A percentile compares a stretch with the other conserved stretches of the same genome.
phyloP scores from a whole-genome alignment of 2,113 vertebrate species.

The Pseudois nayaur region DNA sequence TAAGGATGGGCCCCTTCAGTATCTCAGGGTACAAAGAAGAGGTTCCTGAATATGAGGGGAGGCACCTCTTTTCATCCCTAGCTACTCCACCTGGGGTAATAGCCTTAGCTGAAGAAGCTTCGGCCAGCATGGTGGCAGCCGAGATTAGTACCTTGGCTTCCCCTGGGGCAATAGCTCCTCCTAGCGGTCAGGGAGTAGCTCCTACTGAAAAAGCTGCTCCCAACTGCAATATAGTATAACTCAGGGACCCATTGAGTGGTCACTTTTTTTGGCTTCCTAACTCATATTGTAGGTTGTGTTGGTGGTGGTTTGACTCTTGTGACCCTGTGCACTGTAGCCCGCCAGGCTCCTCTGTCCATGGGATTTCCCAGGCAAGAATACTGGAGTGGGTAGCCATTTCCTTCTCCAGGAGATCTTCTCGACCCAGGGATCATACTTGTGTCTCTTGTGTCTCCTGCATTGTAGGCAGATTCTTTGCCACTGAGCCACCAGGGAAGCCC shows the following conservation, averaged over 20 bases:
- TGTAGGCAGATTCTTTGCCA: neutral
- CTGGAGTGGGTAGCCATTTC: neutral
- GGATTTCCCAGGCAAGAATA: neutral
- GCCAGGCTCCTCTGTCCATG: neutral
- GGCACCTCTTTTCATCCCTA: neutral
- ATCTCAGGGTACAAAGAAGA: neutral
- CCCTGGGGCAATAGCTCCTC: neutral
- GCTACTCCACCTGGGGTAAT: neutral
- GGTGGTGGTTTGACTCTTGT: neutral
- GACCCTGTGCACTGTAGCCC: neutral
- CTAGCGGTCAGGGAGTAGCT: neutral
- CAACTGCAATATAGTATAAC: neutral
- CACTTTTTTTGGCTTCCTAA: neutral
- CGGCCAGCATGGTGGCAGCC: neutral
- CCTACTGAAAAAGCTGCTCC: neutral
- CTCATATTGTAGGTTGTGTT: neutral
- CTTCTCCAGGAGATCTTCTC: neutral
- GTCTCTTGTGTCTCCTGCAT: neutral
- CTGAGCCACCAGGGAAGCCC: neutral
- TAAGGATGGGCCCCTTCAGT: neutral
- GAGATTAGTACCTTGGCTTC: neutral
- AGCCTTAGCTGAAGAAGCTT: neutral
- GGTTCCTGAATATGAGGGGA: neutral
- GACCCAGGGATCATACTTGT: neutral
- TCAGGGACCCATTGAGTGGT: neutral